Base-by-base conservation (phyloP, 1,140 invertebrate species). In the Samia ricini region DNA sequence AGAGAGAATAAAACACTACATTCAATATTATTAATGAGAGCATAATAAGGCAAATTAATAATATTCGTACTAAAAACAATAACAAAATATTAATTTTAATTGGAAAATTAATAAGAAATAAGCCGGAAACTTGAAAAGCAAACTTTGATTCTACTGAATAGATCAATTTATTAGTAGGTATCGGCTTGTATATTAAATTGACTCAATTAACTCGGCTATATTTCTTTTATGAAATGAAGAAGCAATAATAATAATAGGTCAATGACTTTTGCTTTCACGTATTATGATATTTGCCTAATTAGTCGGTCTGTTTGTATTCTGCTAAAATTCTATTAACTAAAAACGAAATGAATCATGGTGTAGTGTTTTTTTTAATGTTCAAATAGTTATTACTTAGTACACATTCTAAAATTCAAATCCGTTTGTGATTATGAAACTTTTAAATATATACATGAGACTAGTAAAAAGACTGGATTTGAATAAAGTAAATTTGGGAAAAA, bases 161-260 rank as follows among this genome's bases (percentile, higher is more conserved):
- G 61, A 51, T 58, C 50, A 52, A 58, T 48, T 49, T 63, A n/a
- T n/a, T n/a, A n/a, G n/a, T n/a, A 51, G n/a, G 7, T 42, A 42
- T 12, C 56, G 55, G 12, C 20, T 56, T 26, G 26, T 56, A 56
- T 23, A 26, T 23, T 33, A 33, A 56, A 56, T 56, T 56, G 29
- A 15, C 23, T 56, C 18, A 1, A n/a, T 10, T 55, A 22, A 55
- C 10, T 24, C 21, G 24, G 21, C 52, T 24, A 22, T 55, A 21
- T 55, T 55, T 22, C n/a, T 57, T 18, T 57, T 57, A 57, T 42
- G 56, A 57, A 55, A 21, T 55, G 52, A 55, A 61, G 19, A 19
- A 23, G 24, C 23, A 36, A 51, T 65, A 42, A 61, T 64, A 65
- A 65, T 65, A 56, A 49, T 36, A n/a, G 56, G 6, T 42, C 55